Evolutionary conservation across 2,888 invertebrate species (phyloP).

Genomic region (Uloborus plumipes): DNA sequence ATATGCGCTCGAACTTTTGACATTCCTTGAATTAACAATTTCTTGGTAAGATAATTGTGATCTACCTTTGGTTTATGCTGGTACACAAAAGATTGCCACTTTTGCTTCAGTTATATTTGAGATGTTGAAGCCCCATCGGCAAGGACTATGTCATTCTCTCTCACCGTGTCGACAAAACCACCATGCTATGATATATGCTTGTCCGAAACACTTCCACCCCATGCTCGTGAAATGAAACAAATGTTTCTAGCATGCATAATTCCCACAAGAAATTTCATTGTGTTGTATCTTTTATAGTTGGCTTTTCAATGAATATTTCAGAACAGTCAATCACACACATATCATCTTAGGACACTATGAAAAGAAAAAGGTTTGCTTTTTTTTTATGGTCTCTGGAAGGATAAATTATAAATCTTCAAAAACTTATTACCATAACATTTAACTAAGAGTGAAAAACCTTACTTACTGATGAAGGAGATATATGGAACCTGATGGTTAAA

Average conservation of each 20-base stretch:
- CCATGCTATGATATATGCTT: not conserved
- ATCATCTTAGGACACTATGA: not conserved
- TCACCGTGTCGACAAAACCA: not conserved
- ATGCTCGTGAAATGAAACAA: not conserved
- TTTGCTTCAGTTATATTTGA: not conserved
- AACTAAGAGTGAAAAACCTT: too few relatives aligned
- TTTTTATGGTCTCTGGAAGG: not conserved
- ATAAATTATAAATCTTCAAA: not conserved
- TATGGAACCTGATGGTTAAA: not conserved
- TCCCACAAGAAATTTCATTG: too few relatives aligned
- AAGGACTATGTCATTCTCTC: not conserved
- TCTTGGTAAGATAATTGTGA: not conserved
- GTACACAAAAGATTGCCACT: not conserved
- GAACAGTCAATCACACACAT: not conserved
- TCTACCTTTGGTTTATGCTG: not conserved
- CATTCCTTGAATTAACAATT: not conserved
- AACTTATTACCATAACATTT: not conserved
- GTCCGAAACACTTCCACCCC: not conserved
- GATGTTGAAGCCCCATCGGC: not conserved
- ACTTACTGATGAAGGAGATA: not conserved
- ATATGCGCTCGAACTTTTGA: not conserved
- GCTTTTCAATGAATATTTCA: too few relatives aligned
- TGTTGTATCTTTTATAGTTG: too few relatives aligned
- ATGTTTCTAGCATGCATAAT: not conserved
- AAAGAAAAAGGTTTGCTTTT: not conserved